These are phyloP conservation scores for Radopholus similis DNA, from an alignment of 1,140 invertebrate species.

Conservation along the genomic window DNA sequence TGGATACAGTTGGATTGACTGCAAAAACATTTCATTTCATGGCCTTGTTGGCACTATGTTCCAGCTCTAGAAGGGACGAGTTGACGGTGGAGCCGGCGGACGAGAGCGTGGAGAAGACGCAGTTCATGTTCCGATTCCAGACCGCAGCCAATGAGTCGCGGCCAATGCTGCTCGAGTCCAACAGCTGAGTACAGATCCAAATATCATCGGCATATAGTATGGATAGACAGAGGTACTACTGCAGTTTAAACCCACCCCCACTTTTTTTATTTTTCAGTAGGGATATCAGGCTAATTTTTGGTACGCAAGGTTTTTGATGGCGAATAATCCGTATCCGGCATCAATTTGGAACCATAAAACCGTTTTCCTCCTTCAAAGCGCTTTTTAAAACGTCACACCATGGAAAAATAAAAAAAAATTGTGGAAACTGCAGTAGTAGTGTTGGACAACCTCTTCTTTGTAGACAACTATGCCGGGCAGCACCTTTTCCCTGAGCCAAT, in stretches of 20 bases:
- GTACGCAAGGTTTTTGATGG: no score
- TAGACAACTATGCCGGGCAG: slow-evolving; percentile 23
- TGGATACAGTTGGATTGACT: no score
- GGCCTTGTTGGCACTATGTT: neutral
- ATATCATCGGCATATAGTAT: no score
- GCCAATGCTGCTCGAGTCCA: neutral
- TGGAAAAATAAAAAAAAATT: no score
- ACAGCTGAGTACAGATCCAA: slow-evolving; percentile 1
- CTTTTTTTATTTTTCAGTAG: no score
- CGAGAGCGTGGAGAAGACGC: neutral
- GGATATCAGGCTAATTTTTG: no score
- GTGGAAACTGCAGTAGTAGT: neutral
- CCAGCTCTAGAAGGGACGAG: neutral
- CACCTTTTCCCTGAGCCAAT: neutral
- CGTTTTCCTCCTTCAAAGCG: no score
- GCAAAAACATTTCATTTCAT: neutral
- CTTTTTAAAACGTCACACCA: no score
- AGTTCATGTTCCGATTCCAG: slow-evolving; percentile 20
- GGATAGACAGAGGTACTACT: no score
- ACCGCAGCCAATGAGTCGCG: neutral
- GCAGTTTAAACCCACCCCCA: no score
- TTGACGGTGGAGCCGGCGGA: neutral
- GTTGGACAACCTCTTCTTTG: slow-evolving; percentile 1
- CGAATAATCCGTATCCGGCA: no score
- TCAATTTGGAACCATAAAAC: no score